Base-by-base conservation (phyloP, 1,140 invertebrate species). In the Aphelinus atriplicis region DNA sequence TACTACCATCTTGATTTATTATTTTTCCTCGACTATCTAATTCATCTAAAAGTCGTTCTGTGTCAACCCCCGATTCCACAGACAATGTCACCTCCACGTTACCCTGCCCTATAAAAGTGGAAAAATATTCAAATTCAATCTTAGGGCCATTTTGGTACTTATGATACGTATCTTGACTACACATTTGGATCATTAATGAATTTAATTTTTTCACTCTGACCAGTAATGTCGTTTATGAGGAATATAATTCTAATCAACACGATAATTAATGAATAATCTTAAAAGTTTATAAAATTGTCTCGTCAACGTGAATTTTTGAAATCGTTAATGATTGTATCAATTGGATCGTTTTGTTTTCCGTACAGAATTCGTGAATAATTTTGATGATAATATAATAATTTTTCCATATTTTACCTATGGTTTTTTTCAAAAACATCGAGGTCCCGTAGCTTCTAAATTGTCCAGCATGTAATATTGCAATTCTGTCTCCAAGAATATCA, bases 401-500 rank as follows among this genome's bases (percentile, higher is more conserved):
- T 75, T 0, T 86, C 72, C 1, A 80, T 78, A 83, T 86, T 6
- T 81, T 89, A 91, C 95, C 96, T 81, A 95, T 94, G 78, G 92
- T 91, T 77, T 94, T 94, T 85, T 98, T 98, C 55, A 98, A 88
- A 81, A 94, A 96, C 79, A 97, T 91, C 43, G 96, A 91, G 0
- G 94, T 93, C 51, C 96, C 96, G 86, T 92, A 92, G 82, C 96
- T 96, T 81, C 92, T 91, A 1, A 98, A 84, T 70, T 90, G 87
- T 1, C 96, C 97, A 56, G 92, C 90, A 60, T 95, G 92, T 91
- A 98, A 93, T 67, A 98, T 97, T 2, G 95, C 95, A 77, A 98
- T 96, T 76, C 95, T 90, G 85, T 98, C 96, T 1, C 96, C 97
- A 1, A 99, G 89, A 45, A 95, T 91, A 87, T 99, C 97, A 7